phyloP scores from a whole-genome alignment of 2,797 vertebrate species.

The Premnoplex brunnescens region DNA sequence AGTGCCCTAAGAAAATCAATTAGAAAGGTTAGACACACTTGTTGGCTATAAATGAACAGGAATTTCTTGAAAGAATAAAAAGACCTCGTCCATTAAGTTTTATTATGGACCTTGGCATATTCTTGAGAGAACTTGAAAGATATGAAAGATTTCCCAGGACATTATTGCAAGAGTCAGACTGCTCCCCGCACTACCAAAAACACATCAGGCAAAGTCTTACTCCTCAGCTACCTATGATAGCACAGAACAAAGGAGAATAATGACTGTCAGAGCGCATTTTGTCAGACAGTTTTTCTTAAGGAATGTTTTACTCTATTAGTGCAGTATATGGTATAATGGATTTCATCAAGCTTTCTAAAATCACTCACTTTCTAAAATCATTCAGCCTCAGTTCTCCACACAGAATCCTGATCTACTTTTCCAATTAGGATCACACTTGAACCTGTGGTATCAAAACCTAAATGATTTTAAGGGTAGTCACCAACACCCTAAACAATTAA shows the following conservation, averaged over 20 bases:
- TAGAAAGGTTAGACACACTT: neutral
- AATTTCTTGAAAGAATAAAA: neutral
- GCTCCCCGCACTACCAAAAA: neutral
- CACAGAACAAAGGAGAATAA: neutral
- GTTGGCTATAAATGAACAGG: neutral
- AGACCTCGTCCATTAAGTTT: neutral
- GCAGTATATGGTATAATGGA: neutral
- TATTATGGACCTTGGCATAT: neutral
- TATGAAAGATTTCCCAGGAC: neutral
- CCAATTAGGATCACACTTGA: neutral
- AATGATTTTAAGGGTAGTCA: neutral
- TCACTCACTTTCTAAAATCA: neutral
- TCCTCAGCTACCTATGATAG: neutral
- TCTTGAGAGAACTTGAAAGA: neutral
- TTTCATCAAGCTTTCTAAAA: neutral
- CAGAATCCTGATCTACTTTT: neutral
- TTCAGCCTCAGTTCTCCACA: neutral
- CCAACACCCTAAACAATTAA: neutral
- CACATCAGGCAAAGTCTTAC: neutral
- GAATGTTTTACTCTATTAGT: neutral
- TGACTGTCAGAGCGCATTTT: neutral
- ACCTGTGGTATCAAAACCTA: neutral
- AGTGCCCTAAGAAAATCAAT: conserved; percentile 73
- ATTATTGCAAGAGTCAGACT: neutral
- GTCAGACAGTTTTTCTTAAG: neutral